Conservation (phyloP, 2,113 vertebrate species). For the Prietella phreatophila region DNA sequence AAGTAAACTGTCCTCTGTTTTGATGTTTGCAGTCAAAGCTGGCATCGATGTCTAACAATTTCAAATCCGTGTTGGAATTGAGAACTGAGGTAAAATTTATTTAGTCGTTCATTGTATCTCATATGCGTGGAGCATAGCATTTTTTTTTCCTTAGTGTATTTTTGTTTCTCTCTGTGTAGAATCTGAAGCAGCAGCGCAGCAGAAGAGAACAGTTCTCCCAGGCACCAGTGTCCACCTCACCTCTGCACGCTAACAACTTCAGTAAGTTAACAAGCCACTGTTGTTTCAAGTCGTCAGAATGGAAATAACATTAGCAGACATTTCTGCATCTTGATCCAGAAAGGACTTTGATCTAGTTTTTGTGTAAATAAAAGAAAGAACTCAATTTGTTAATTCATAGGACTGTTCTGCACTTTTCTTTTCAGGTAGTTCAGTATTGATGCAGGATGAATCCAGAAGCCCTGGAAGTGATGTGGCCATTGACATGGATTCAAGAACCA, state of each 20-base stretch:
- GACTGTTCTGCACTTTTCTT: constrained; percentile 48
- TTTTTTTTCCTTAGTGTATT: neutral
- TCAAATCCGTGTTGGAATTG: constrained; percentile 92
- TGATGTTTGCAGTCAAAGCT: constrained; percentile 80
- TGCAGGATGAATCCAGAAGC: constrained; percentile 82
- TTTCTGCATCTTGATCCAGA: neutral
- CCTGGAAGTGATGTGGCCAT: constrained; percentile 81
- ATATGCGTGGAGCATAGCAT: neutral
- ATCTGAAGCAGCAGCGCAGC: constrained; percentile 89
- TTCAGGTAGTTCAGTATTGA: constrained; percentile 79
- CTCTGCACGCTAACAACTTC: constrained; percentile 80
- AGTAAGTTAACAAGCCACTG: constrained; percentile 69
- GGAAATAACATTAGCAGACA: neutral
- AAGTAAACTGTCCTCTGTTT: constrained; percentile 27
- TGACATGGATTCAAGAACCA: constrained; percentile 82
- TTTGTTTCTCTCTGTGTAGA: constrained; percentile 66
- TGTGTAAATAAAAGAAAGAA: neutral
- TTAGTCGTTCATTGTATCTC: neutral
- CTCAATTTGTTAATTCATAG: constrained; percentile 52
- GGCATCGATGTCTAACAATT: constrained; percentile 92
- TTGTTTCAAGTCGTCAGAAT: neutral
- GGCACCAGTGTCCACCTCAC: constrained; percentile 73
- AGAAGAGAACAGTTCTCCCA: constrained; percentile 90
- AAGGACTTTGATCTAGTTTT: neutral
- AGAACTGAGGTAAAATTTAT: constrained; percentile 83